phyloP scores from a whole-genome alignment of 2,113 vertebrate genomes.

The Myocastor coypus region DNA sequence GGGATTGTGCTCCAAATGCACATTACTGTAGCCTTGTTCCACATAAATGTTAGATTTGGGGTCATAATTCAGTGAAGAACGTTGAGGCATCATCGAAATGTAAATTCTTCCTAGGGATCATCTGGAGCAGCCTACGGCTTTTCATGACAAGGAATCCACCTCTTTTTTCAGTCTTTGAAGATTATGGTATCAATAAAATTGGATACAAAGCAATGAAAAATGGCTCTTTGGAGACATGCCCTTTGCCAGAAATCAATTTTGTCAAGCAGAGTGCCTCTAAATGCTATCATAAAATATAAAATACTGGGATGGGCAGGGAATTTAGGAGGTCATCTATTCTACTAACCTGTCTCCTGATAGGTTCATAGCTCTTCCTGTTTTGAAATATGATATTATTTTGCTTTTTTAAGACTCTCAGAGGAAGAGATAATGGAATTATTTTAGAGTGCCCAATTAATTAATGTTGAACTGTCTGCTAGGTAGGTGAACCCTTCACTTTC shows the following conservation, averaged over 20 bases:
- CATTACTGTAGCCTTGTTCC: not conserved
- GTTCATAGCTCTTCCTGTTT: constrained; percentile 12
- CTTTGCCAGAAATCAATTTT: constrained; percentile 75
- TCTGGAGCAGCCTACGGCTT: not conserved
- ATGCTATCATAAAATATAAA: constrained; percentile 64
- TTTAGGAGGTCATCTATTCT: constrained; percentile 35
- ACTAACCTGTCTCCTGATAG: constrained; percentile 35
- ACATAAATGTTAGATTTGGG: not conserved
- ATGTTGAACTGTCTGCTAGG: not conserved
- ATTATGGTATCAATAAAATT: constrained; percentile 72
- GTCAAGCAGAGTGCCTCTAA: constrained; percentile 37
- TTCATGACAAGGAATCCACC: constrained; percentile 32
- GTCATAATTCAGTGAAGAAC: constrained; percentile 35
- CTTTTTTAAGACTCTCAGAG: not conserved
- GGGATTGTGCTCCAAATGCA: not conserved
- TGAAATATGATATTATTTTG: constrained; percentile 55
- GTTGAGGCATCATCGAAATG: constrained; percentile 44
- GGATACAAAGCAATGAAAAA: constrained; percentile 64
- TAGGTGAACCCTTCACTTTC: not conserved
- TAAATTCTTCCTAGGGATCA: constrained; percentile 46
- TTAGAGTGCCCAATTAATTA: not conserved
- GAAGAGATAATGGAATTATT: constrained; percentile 35
- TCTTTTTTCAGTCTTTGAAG: constrained; percentile 58
- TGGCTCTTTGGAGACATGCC: constrained; percentile 64
- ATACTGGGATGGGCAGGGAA: not conserved